A percentile compares a stretch with the other conserved stretches of the same genome.
phyloP scores from a whole-genome alignment of 2,888 invertebrate genomes.

The Idaea dimidiata region DNA sequence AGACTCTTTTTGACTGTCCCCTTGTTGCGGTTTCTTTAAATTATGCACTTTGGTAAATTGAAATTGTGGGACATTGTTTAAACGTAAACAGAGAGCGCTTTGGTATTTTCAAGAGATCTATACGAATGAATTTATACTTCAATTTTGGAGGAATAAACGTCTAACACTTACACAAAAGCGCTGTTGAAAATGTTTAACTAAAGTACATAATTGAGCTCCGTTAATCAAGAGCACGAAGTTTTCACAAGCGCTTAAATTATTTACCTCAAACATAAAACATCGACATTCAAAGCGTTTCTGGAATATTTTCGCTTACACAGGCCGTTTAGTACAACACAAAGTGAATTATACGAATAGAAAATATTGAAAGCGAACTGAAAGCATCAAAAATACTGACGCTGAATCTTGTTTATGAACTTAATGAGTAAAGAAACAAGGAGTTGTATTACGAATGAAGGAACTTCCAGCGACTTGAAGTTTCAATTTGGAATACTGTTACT shows the following conservation, averaged over 20 bases:
- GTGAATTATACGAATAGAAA: slow-evolving; percentile 67
- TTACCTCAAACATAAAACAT: slow-evolving; percentile 77
- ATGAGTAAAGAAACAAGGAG: slow-evolving; percentile 67
- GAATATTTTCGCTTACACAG: slow-evolving; percentile 72
- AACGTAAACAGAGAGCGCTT: slow-evolving; percentile 30
- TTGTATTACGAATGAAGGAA: slow-evolving; percentile 57
- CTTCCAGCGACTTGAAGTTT: slow-evolving; percentile 62
- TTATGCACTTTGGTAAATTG: slow-evolving; percentile 66
- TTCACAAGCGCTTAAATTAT: slow-evolving; percentile 75
- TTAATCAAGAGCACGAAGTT: slow-evolving; percentile 76
- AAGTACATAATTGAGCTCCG: slow-evolving; percentile 72
- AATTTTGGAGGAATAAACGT: slow-evolving; percentile 49
- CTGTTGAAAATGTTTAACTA: slow-evolving; percentile 65
- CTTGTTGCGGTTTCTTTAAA: slow-evolving; percentile 46
- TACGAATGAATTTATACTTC: slow-evolving; percentile 30
- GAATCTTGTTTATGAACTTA: slow-evolving; percentile 75
- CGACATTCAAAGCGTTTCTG: slow-evolving; percentile 71
- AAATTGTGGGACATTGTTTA: slow-evolving; percentile 41
- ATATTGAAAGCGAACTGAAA: slow-evolving; percentile 65
- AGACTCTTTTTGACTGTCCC: slow-evolving; percentile 50
- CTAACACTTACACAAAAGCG: slow-evolving; percentile 61
- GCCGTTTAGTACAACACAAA: slow-evolving; percentile 58
- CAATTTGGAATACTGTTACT: slow-evolving; percentile 60
- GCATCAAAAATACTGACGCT: slow-evolving; percentile 71
- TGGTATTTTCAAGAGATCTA: slow-evolving; percentile 29